Percentiles rank a stretch among this genome's conserved stretches.
phyloP scores from a whole-genome alignment of 2,797 vertebrate genomes.

The Argyrosomus regius region DNA sequence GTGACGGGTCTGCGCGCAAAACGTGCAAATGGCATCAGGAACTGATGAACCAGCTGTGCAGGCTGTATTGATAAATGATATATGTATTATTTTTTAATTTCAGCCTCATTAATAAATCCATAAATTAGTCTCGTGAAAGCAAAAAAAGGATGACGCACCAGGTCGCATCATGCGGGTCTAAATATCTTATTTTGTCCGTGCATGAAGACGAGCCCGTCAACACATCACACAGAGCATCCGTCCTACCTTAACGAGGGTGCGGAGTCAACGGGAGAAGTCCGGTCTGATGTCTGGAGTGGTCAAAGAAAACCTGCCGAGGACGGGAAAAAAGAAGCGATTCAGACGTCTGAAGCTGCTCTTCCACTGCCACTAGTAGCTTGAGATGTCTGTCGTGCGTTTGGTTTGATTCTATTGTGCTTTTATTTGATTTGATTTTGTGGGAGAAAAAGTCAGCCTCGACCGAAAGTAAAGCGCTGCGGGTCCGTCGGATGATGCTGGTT shows the following conservation, averaged over 20 bases:
- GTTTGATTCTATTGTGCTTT: background rate
- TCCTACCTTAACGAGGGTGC: constrained; percentile 74
- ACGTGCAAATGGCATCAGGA: background rate
- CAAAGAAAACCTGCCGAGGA: constrained; percentile 41
- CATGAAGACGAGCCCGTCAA: background rate
- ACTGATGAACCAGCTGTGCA: background rate
- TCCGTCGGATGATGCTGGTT: constrained; percentile 68
- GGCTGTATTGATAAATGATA: background rate
- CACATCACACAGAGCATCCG: constrained; percentile 12
- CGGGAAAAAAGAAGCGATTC: constrained; percentile 26
- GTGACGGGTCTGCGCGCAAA: constrained; percentile 10
- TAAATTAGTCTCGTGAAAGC: constrained; percentile 21
- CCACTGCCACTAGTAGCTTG: constrained; percentile 26
- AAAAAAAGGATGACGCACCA: constrained; percentile 42
- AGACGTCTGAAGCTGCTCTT: constrained; percentile 35
- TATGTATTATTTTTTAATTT: background rate
- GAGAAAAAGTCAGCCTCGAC: constrained; percentile 54
- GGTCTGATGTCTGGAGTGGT: constrained; percentile 61
- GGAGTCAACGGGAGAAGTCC: constrained; percentile 73
- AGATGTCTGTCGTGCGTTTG: constrained; percentile 8
- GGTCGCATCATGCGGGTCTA: constrained; percentile 27
- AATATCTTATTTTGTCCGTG: background rate
- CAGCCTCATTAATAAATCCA: constrained; percentile 18
- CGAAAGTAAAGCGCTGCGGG: constrained; percentile 47
- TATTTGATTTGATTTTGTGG: background rate